These are phyloP conservation scores for Sapayoa aenigma DNA, from an alignment of 2,113 vertebrate species.

Conservation along the genomic window DNA sequence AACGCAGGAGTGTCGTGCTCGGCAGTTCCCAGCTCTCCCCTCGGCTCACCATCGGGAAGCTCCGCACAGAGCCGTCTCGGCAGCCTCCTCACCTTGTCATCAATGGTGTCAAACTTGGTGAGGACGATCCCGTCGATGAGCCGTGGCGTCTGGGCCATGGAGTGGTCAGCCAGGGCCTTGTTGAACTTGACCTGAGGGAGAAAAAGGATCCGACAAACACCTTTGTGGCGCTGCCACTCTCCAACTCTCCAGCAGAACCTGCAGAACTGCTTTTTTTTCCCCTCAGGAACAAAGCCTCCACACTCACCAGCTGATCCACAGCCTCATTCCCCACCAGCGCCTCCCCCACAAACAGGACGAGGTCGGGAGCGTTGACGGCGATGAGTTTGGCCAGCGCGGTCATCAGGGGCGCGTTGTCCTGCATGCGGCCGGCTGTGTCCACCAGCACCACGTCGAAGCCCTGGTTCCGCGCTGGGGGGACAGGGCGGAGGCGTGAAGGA, in stretches of 20 bases:
- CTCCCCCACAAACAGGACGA: conserved; percentile 96
- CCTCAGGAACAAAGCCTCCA: not conserved
- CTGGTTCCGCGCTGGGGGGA: conserved; percentile 88
- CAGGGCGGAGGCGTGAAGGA: not conserved
- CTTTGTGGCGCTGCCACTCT: accelerated
- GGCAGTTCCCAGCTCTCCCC: accelerated
- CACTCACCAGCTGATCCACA: conserved; percentile 94
- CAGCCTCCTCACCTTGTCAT: conserved; percentile 88
- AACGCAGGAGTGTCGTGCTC: not conserved
- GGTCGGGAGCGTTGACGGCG: conserved; percentile 91
- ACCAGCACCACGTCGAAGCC: conserved; percentile 95
- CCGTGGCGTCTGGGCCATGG: conserved; percentile 89
- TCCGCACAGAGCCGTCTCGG: accelerated
- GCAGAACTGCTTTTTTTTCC: accelerated
- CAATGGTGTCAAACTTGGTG: conserved; percentile 98
- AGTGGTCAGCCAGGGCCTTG: conserved; percentile 96
- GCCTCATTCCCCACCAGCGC: conserved; percentile 96
- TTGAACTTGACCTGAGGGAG: conserved; percentile 94
- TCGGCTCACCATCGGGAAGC: not conserved
- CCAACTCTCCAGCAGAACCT: not conserved
- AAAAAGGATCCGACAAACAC: accelerated
- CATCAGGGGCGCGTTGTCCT: conserved; percentile 97
- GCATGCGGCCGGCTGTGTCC: conserved; percentile 98
- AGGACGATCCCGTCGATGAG: conserved; percentile 98
- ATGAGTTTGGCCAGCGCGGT: conserved; percentile 96